phyloP scores from a whole-genome alignment of 2,113 vertebrate genomes.

The Cacatua alba region DNA sequence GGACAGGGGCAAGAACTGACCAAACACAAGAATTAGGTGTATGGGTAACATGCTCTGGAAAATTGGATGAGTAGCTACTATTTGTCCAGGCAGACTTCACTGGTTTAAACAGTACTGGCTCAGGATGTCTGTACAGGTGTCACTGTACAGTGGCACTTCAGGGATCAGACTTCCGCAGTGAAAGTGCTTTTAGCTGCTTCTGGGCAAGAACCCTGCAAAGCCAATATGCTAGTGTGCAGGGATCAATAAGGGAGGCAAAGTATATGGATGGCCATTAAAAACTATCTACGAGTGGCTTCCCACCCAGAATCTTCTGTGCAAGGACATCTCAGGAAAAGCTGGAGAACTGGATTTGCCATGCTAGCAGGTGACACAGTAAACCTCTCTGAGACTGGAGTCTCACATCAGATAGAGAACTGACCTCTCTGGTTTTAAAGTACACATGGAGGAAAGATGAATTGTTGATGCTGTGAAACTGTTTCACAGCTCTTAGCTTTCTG shows the following conservation, averaged over 20 bases:
- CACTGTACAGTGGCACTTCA: not conserved
- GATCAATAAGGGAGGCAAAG: not conserved
- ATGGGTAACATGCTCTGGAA: not conserved
- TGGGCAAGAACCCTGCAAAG: conserved; percentile 41
- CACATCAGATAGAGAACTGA: not conserved
- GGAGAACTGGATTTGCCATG: conserved; percentile 32
- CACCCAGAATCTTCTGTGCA: not conserved
- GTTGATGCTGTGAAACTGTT: conserved; percentile 52
- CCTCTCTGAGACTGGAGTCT: not conserved
- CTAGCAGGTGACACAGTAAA: conserved; percentile 46
- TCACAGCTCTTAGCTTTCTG: conserved; percentile 49
- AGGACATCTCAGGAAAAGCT: not conserved
- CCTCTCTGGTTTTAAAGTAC: not conserved
- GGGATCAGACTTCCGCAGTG: not conserved
- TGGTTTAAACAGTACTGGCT: not conserved
- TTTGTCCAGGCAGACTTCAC: not conserved
- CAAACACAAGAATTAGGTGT: not conserved
- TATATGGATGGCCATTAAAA: not conserved
- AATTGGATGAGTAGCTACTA: not conserved
- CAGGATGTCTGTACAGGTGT: not conserved
- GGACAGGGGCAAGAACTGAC: not conserved
- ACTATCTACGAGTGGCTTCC: not conserved
- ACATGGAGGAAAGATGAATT: conserved; percentile 32
- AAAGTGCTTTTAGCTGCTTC: not conserved
- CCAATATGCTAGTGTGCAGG: not conserved